Conservation (phyloP, 2,888 invertebrate species). For the Cataglyphis livida region DNA sequence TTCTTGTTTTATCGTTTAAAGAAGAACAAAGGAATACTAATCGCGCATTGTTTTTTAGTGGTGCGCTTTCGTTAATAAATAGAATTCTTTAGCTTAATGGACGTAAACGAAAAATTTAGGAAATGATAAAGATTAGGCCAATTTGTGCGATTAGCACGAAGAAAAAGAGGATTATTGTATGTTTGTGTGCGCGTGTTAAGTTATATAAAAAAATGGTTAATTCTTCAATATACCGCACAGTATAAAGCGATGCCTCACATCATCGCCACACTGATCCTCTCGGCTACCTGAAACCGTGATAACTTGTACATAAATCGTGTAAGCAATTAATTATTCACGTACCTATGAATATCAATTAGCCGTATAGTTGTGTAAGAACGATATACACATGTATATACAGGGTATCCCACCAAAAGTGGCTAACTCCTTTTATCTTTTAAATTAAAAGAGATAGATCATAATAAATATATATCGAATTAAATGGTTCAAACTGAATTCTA, state of each 20-base stretch:
- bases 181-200: not conserved
- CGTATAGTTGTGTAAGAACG: slow-evolving; percentile 41
- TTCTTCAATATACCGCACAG: slow-evolving; percentile 56
- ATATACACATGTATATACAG: not conserved
- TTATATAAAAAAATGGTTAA: slow-evolving; percentile 41
- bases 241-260: slow-evolving; percentile 56
- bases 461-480: too few relatives aligned
- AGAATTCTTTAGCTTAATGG: slow-evolving; percentile 29
- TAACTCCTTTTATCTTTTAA: too few relatives aligned
- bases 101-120: not conserved
- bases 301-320: slow-evolving; percentile 73
- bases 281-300: slow-evolving; percentile 76
- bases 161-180: not conserved
- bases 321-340: slow-evolving; percentile 67
- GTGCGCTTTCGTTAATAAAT: slow-evolving; percentile 26
- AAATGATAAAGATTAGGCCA: slow-evolving; percentile 29
- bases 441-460: too few relatives aligned
- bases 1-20: slow-evolving; percentile 41
- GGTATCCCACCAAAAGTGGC: too few relatives aligned
- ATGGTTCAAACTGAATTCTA: too few relatives aligned
- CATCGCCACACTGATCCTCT: slow-evolving; percentile 62
- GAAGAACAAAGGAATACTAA: slow-evolving; percentile 8
- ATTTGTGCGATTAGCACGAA: slow-evolving; percentile 20
- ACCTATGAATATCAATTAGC: slow-evolving; percentile 65
- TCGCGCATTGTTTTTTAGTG: slow-evolving; percentile 36